Conservation (phyloP, 2,797 vertebrate species). For the Molossus alvarezi region DNA sequence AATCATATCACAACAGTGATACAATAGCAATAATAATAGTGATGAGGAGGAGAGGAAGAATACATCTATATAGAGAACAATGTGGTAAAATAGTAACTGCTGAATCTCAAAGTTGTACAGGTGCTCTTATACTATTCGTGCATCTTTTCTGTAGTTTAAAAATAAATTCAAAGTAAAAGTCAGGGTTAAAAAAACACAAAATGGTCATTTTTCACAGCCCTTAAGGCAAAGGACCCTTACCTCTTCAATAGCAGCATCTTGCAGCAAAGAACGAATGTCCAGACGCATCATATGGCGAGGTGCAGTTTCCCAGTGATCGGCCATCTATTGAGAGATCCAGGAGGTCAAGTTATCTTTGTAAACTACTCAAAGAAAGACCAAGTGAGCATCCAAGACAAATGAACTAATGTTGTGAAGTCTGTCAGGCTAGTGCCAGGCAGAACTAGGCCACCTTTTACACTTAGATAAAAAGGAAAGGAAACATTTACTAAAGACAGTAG, state of each 20-base stretch:
- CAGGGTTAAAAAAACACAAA: background rate
- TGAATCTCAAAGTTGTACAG: background rate
- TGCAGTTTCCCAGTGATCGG: slow-evolving; percentile 96
- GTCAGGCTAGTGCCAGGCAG: slow-evolving; percentile 47
- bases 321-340: slow-evolving; percentile 92
- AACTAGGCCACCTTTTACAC: background rate
- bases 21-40: background rate
- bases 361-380: slow-evolving; percentile 52
- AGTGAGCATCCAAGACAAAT: background rate
- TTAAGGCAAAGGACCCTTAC: slow-evolving; percentile 87
- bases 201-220: background rate
- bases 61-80: slow-evolving; percentile 46
- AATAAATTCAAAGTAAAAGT: slow-evolving; percentile 24
- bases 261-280: slow-evolving; percentile 97
- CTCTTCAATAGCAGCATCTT: slow-evolving; percentile 99
- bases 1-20: slow-evolving; percentile 42
- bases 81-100: slow-evolving; percentile 21
- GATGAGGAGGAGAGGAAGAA: background rate
- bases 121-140: background rate
- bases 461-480: slow-evolving; percentile 41
- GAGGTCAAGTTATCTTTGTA: slow-evolving; percentile 66
- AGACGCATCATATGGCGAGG: slow-evolving; percentile 99
- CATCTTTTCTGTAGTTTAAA: slow-evolving; percentile 47
- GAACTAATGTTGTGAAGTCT: background rate
- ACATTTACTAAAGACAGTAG: slow-evolving; percentile 37